Base-by-base conservation (phyloP, 2,113 vertebrate species). In the Leptobrachium ailaonicum region DNA sequence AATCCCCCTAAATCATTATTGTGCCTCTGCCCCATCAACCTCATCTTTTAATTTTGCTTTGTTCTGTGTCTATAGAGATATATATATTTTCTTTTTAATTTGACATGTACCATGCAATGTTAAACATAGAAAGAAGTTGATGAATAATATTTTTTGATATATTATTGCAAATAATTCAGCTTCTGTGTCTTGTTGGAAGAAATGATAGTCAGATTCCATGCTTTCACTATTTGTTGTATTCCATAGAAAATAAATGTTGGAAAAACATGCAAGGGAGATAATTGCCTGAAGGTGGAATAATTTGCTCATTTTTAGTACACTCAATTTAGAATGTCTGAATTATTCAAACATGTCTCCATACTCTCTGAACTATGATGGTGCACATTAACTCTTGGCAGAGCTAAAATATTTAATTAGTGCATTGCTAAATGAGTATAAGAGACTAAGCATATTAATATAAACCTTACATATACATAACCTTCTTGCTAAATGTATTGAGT, bases 271-370 rank as follows among this genome's bases (percentile, higher is more conserved):
- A 60, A 67, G 42, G 75, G 41, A 44, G 41, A 50, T 80, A 73
- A 81, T 81, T 80, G 81, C 63, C 75, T 83, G 68, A 83, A 77
- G 77, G 75, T 83, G 76, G 73, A 62, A 76, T 73, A 79, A 69
- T 87, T 86, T 86, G 73, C 85, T 82, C 82, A 82, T 88, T 89
- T 88, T 77, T 76, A 64, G 44, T 47, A 75, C 80, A 75, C 58
- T 85, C 76, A 75, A 73, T 73, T 83, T 87, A 69, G 64, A 81
- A 50, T 41, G 64, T 45, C 64, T 81, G 71, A 81, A 81, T 81
- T 69, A 81, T 81, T 81, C 71, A 81, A 74, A 54, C 63, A 12
- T 53, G 20, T 56, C 43, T 75, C 47, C 12, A 72, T 50, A 69
- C 66, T 72, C 68, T 68, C n/a, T 75, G 79, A 68, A 81, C 71